Evolutionary conservation across 2,888 invertebrate species (phyloP).

Genomic region (Agrochola lychnidis): DNA sequence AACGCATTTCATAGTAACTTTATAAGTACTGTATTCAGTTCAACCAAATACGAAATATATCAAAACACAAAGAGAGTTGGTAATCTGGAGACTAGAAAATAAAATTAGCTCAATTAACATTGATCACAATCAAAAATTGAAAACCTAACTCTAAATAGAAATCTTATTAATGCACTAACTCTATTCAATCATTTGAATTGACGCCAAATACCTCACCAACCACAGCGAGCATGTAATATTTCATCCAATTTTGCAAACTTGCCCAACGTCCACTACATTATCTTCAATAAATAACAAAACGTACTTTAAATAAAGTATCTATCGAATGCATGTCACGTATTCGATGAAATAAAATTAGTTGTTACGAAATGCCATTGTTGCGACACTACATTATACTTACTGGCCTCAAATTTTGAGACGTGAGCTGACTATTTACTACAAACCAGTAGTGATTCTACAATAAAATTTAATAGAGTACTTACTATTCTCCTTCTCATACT

Average conservation of each 20-base stretch:
- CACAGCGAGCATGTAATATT: constrained; percentile 42
- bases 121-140: constrained; percentile 9
- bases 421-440: constrained; percentile 68
- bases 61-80: background rate
- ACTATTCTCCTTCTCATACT: constrained; percentile 26
- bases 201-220: constrained; percentile 25
- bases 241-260: constrained; percentile 59
- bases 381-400: constrained; percentile 65
- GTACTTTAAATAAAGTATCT: constrained; percentile 59
- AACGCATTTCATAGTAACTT: constrained; percentile 1
- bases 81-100: background rate
- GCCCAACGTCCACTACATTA: constrained; percentile 50
- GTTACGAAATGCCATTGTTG: constrained; percentile 76
- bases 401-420: constrained; percentile 78
- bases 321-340: constrained; percentile 74
- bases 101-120: background rate
- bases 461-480: constrained; percentile 37
- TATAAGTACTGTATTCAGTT: constrained; percentile 1
- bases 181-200: constrained; percentile 41
- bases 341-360: constrained; percentile 75
- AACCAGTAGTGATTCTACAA: constrained; percentile 30
- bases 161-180: constrained; percentile 26
- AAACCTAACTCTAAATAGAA: constrained; percentile 29
- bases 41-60: background rate
- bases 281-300: constrained; percentile 57